Evolutionary conservation across 2,888 invertebrate genomes (phyloP).

Genomic region (Didymodactylos carnosus): DNA sequence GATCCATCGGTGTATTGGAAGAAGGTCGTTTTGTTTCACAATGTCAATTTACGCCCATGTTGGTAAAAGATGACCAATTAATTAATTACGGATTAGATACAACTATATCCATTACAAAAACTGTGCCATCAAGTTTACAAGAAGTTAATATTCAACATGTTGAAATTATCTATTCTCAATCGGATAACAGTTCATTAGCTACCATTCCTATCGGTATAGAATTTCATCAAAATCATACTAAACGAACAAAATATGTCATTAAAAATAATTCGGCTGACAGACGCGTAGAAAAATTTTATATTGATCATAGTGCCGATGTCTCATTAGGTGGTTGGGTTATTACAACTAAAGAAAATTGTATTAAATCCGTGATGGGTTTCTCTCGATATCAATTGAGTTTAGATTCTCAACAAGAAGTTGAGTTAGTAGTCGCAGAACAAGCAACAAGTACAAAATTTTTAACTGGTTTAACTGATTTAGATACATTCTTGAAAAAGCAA

Average conservation of each 20-base stretch:
- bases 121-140: neutral
- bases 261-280: neutral
- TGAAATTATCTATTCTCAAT: neutral
- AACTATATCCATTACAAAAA: neutral
- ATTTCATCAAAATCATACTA: neutral
- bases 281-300: neutral
- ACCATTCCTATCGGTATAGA: neutral
- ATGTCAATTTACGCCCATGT: neutral
- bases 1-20: neutral
- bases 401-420: neutral
- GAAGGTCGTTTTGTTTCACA: neutral
- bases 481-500: neutral
- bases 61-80: neutral
- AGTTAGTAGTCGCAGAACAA: neutral
- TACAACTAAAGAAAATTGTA: neutral
- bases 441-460: neutral
- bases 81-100: neutral
- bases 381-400: neutral
- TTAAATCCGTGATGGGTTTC: neutral
- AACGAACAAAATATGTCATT: neutral
- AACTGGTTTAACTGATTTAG: neutral
- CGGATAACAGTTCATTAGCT: neutral
- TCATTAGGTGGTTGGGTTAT: neutral
- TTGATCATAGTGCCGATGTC: neutral
- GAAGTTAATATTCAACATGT: neutral